phyloP scores from a whole-genome alignment of 1,140 invertebrate species.

The Galleria mellonella region DNA sequence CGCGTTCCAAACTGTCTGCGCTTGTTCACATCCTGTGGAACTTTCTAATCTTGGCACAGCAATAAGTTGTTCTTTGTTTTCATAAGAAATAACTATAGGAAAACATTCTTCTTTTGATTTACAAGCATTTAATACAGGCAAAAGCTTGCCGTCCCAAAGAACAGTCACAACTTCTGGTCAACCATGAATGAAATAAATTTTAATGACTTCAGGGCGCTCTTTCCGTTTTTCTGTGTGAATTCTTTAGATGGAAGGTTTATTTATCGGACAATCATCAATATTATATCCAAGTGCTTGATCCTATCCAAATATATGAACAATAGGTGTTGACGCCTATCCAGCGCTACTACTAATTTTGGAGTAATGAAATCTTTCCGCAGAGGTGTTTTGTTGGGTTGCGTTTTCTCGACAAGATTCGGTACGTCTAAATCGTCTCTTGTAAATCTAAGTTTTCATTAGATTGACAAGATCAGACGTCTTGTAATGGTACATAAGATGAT shows the following conservation, averaged over 20 bases:
- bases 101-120: conserved; percentile 1
- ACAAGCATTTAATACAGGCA: background rate
- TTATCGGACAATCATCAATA: background rate
- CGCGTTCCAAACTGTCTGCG: conserved; percentile 1
- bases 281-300: background rate
- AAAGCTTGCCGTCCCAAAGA: background rate
- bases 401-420: too few species aligned
- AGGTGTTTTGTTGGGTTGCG: too few species aligned
- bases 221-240: background rate
- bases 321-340: background rate
- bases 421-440: too few species aligned
- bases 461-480: too few species aligned
- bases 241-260: background rate
- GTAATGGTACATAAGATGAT: too few species aligned
- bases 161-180: too few species aligned
- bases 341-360: background rate
- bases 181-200: background rate
- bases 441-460: too few species aligned
- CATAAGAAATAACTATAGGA: conserved; percentile 5
- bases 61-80: conserved; percentile 1
- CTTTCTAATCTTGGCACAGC: background rate
- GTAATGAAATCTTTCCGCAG: background rate
- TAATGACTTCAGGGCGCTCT: background rate
- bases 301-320: background rate
- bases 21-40: conserved; percentile 2